Conservation (phyloP, 2,113 vertebrate genomes). For the Echinops telfairi region DNA sequence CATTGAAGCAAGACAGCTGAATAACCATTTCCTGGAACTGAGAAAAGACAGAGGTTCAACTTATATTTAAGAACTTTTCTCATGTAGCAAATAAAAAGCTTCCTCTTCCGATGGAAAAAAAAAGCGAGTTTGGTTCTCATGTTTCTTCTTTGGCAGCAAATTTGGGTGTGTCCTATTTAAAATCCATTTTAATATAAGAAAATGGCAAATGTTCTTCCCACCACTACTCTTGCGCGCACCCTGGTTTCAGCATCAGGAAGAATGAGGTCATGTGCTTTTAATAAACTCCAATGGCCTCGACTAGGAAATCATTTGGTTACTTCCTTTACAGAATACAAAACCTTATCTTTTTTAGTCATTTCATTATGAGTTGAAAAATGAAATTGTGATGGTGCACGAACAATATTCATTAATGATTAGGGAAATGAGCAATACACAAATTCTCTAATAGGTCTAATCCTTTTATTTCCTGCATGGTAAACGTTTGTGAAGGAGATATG, state of each 20-base stretch:
- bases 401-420: conserved; percentile 81
- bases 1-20: background rate
- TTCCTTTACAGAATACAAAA: conserved; percentile 82
- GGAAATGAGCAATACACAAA: conserved; percentile 80
- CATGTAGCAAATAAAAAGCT: background rate
- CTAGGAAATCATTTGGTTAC: conserved; percentile 76
- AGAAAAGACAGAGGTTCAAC: background rate
- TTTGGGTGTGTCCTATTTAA: conserved; percentile 31
- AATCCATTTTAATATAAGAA: background rate
- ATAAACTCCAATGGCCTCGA: conserved; percentile 69
- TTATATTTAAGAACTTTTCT: conserved; percentile 26
- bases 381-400: conserved; percentile 79
- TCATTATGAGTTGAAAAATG: conserved; percentile 83
- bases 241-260: conserved; percentile 22
- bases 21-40: background rate
- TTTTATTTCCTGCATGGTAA: conserved; percentile 81
- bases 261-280: conserved; percentile 66
- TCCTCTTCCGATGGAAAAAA: conserved; percentile 6
- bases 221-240: background rate
- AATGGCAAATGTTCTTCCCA: background rate
- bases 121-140: background rate
- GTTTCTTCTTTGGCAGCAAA: background rate
- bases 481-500: conserved; percentile 77
- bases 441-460: conserved; percentile 78
- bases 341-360: conserved; percentile 80